phyloP scores from a whole-genome alignment of 2,113 vertebrate species.

The Copsychus sechellarum region DNA sequence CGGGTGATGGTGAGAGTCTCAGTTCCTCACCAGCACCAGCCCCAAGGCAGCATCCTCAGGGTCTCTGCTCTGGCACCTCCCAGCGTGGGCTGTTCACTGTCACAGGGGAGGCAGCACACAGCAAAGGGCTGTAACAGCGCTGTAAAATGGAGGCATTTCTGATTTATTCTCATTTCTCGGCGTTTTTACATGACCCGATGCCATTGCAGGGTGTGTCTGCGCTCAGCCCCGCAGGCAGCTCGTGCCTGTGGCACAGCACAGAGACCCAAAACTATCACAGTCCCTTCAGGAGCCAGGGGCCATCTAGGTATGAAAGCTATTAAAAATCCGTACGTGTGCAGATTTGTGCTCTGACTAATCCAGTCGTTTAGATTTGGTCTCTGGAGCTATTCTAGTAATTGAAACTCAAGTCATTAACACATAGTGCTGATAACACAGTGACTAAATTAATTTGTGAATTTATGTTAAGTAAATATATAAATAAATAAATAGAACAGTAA shows the following conservation, averaged over 20 bases:
- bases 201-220: rapidly evolving
- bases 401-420: constrained; percentile 1
- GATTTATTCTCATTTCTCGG: neutral
- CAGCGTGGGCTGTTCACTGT: rapidly evolving
- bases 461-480: neutral
- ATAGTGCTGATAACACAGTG: neutral
- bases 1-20: neutral
- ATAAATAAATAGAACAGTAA: neutral
- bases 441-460: neutral
- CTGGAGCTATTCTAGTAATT: constrained; percentile 6
- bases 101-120: neutral
- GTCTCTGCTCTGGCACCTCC: neutral
- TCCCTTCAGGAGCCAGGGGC: neutral
- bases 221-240: neutral
- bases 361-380: neutral
- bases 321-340: rapidly evolving
- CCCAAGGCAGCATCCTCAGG: rapidly evolving
- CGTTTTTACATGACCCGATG: rapidly evolving
- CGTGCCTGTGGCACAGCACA: neutral
- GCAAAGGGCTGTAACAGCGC: neutral
- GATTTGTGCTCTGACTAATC: constrained; percentile 8
- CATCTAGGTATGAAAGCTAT: neutral
- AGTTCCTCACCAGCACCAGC: neutral
- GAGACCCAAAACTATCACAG: neutral
- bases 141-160: neutral